Evolutionary conservation across 92 coral and sea anemone species (phyloP).

Genomic region (Palythoa grandis): DNA sequence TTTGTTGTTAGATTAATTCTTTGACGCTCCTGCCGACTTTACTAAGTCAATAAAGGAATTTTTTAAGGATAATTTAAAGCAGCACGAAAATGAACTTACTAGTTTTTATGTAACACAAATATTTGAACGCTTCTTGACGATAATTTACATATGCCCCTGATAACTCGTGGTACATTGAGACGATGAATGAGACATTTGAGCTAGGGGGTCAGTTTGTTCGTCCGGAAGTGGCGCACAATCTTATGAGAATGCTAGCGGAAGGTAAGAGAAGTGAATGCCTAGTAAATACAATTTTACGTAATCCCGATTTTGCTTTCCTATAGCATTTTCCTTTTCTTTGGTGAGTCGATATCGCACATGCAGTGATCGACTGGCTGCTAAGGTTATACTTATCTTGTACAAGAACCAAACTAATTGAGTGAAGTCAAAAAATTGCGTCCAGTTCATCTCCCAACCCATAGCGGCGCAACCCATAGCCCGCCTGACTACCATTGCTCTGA

Average conservation of each 20-base stretch:
- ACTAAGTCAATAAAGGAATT: too few relatives aligned
- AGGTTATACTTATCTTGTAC: too few relatives aligned
- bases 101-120: not conserved
- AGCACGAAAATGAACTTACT: too few relatives aligned
- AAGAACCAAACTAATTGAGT: too few relatives aligned
- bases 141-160: constrained; percentile 88
- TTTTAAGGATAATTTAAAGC: too few relatives aligned
- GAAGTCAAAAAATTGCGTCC: too few relatives aligned
- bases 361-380: not conserved
- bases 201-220: constrained; percentile 79
- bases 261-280: constrained; percentile 47
- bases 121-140: constrained; percentile 39
- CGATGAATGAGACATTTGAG: constrained; percentile 92
- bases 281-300: not conserved
- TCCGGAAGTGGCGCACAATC: constrained; percentile 79
- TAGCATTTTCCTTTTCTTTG: not conserved
- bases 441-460: too few relatives aligned
- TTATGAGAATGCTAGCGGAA: constrained; percentile 87
- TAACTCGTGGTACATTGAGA: constrained; percentile 87
- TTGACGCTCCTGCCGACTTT: too few relatives aligned
- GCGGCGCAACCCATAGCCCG: too few relatives aligned
- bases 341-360: not conserved
- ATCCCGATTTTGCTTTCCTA: not conserved
- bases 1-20: too few relatives aligned
- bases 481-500: too few relatives aligned